Conservation (phyloP, 2,797 vertebrate species). For the Pipistrellus kuhlii region DNA sequence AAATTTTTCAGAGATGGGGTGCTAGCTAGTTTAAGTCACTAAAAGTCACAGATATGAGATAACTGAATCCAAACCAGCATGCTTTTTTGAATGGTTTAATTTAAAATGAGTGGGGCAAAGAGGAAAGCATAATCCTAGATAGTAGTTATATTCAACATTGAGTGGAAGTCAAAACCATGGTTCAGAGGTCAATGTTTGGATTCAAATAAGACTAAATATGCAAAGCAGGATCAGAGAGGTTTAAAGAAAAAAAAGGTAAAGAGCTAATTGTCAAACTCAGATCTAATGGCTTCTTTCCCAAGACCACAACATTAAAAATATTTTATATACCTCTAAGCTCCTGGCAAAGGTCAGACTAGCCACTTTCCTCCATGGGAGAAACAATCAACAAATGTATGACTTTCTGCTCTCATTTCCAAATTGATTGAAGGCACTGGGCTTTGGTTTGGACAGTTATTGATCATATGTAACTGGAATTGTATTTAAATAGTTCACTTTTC, state of each 20-base stretch:
- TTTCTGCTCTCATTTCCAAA: conserved; percentile 55
- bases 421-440: not conserved
- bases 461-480: conserved; percentile 61
- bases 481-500: conserved; percentile 58
- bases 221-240: conserved; percentile 1
- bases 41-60: not conserved
- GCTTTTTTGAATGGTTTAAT: conserved; percentile 6
- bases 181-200: not conserved
- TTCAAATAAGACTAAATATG: not conserved
- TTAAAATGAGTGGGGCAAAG: not conserved
- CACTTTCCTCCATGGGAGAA: conserved; percentile 2
- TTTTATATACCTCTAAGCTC: not conserved
- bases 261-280: not conserved
- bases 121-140: not conserved
- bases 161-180: not conserved
- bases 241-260: conserved; percentile 9
- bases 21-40: not conserved
- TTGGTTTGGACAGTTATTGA: conserved; percentile 69
- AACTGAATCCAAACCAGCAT: not conserved
- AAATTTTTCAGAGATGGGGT: not conserved
- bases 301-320: not conserved
- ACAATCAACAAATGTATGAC: not conserved
- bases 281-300: not conserved
- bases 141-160: not conserved
- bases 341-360: not conserved